Percentiles rank a stretch among this genome's conserved stretches.
phyloP scores from a whole-genome alignment of 2,113 vertebrate species.

The Fukomys damarensis region DNA sequence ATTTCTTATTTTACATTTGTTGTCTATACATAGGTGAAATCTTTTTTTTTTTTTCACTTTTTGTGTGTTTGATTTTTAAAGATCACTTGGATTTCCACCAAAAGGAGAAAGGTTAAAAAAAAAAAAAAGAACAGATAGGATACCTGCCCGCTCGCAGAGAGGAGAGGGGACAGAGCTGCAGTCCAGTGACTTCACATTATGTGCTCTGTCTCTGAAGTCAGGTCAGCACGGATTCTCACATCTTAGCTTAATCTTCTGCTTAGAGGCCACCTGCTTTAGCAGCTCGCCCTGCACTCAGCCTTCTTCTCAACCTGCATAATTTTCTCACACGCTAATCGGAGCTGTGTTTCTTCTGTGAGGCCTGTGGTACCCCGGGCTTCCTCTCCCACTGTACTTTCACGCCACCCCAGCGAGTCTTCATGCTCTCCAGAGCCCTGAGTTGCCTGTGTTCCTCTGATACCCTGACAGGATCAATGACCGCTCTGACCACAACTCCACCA shows the following conservation, averaged over 20 bases:
- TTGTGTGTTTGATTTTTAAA: background rate
- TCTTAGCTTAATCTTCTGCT: constrained; percentile 89
- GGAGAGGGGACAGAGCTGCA: background rate
- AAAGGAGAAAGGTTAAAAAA: background rate
- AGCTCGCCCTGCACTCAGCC: constrained; percentile 84
- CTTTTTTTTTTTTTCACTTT: background rate
- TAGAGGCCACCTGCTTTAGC: constrained; percentile 88
- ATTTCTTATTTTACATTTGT: background rate
- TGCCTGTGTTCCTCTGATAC: constrained; percentile 90
- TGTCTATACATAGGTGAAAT: background rate
- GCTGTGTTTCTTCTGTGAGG: constrained; percentile 91
- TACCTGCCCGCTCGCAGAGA: background rate
- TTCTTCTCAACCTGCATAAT: constrained; percentile 88
- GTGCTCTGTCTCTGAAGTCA: constrained; percentile 81
- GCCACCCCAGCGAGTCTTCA: constrained; percentile 89
- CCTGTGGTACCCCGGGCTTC: constrained; percentile 90
- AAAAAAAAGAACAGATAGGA: no score
- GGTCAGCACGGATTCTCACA: constrained; percentile 80
- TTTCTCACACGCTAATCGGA: constrained; percentile 88
- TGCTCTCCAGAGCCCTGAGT: constrained; percentile 89
- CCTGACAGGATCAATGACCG: constrained; percentile 90
- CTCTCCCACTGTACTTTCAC: constrained; percentile 88
- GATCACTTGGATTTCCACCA: background rate
- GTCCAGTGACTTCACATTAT: background rate
- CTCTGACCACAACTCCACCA: constrained; percentile 84